Evolutionary conservation across 2,888 invertebrate species (phyloP).

Genomic region (Rhaphigaster nebulosa): DNA sequence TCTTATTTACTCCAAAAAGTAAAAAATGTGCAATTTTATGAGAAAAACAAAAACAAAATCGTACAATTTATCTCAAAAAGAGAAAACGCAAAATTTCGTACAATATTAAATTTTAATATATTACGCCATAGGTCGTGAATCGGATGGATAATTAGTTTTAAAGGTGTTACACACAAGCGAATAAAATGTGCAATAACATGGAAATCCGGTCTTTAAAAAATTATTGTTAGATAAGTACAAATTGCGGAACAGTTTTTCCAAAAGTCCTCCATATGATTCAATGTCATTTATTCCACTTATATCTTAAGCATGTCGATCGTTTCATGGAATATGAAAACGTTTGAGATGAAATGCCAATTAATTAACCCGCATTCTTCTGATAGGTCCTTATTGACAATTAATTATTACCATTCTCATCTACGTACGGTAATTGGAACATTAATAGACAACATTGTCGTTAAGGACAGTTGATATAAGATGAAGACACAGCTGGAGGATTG

Average conservation of each 20-base stretch:
- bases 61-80: no score
- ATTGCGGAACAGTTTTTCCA: neutral
- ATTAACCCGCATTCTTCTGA: neutral
- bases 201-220: no score
- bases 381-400: slow-evolving; percentile 34
- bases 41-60: no score
- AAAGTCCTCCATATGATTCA: neutral
- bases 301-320: neutral
- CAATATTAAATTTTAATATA: no score
- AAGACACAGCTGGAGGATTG: neutral
- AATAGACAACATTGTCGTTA: neutral
- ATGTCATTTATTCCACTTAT: neutral
- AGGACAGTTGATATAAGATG: neutral
- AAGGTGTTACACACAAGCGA: no score
- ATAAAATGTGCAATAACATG: no score
- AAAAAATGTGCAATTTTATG: no score
- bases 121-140: no score
- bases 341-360: slow-evolving; percentile 11
- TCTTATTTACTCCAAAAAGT: no score
- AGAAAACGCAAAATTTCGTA: no score
- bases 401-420: slow-evolving; percentile 16
- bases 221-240: neutral
- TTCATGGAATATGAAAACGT: slow-evolving; percentile 16
- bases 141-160: no score
- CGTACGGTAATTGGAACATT: slow-evolving; percentile 10